Percentiles rank a stretch among this genome's conserved stretches.
Conservation (phyloP, 2,888 invertebrate species). For the Microplitis deprimator region DNA sequence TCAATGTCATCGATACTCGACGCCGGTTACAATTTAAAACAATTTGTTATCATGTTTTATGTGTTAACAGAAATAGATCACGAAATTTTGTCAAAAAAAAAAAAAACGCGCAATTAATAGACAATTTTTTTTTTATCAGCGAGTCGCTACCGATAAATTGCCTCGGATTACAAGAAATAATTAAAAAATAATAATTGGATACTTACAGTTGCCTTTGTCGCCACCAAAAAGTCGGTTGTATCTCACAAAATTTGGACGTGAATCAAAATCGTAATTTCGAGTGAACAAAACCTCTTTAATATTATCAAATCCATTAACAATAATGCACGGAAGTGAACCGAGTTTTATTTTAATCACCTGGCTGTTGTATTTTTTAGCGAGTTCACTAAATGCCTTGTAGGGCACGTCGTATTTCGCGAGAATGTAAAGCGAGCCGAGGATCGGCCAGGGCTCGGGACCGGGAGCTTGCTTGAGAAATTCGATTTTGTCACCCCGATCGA, state of each 20-base stretch:
- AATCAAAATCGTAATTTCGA: constrained; percentile 77
- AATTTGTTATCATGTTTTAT: background rate
- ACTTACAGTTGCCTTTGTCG: constrained; percentile 80
- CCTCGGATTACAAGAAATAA: constrained; percentile 20
- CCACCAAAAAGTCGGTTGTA: constrained; percentile 78
- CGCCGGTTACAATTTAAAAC: no score
- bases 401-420: constrained; percentile 76
- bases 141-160: background rate
- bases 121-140: no score
- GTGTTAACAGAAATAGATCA: background rate
- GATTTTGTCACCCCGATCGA: constrained; percentile 47
- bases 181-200: constrained; percentile 13
- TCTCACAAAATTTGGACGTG: constrained; percentile 77
- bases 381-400: constrained; percentile 75
- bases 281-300: constrained; percentile 75
- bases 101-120: background rate
- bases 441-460: constrained; percentile 74
- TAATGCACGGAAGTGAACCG: constrained; percentile 74
- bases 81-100: background rate
- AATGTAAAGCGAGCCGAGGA: constrained; percentile 75
- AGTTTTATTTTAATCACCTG: constrained; percentile 74
- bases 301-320: constrained; percentile 76
- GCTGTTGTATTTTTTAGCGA: constrained; percentile 73
- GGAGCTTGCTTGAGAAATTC: constrained; percentile 70
- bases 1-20: constrained; percentile 8